Evolutionary conservation across 2,888 invertebrate species (phyloP).

Genomic region (Pristionchus maxplancki): DNA sequence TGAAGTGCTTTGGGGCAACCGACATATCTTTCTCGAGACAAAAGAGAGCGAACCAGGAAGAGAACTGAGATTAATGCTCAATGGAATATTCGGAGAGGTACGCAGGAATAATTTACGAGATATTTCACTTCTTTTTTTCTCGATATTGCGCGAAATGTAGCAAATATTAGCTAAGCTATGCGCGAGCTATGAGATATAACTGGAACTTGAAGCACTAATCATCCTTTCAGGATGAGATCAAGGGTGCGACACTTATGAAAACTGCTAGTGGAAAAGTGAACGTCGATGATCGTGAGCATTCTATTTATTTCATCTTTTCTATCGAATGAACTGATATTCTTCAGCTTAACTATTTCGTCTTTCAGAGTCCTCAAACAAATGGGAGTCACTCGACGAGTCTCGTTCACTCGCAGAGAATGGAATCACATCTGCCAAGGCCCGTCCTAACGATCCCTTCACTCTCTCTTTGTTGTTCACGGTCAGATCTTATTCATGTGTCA

Average conservation of each 20-base stretch:
- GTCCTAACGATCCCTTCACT: constrained; percentile 19
- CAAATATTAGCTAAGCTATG: no score
- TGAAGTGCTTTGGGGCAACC: constrained; percentile 45
- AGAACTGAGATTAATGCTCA: constrained; percentile 30
- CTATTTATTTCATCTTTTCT: neutral
- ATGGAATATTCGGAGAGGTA: constrained; percentile 22
- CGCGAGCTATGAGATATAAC: neutral
- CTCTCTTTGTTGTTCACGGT: constrained; percentile 42
- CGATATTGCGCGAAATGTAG: no score
- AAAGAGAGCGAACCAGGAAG: constrained; percentile 1
- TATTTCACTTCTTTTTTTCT: no score
- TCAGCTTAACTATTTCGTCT: neutral
- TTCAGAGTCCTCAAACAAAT: neutral
- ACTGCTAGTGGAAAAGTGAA: constrained; percentile 1
- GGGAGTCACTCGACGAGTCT: constrained; percentile 30
- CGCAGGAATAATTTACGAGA: no score
- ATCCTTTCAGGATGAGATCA: constrained; percentile 12
- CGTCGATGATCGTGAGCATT: neutral
- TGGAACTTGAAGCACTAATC: neutral
- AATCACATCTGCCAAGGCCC: neutral
- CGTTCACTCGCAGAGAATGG: constrained; percentile 3
- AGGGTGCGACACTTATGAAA: neutral
- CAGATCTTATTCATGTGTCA: neutral
- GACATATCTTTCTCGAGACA: constrained; percentile 45
- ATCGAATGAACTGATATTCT: no score